Percentiles rank a stretch among this genome's conserved stretches.
Conservation (phyloP, 2,113 vertebrate species). For the Brienomyrus brachyistius region DNA sequence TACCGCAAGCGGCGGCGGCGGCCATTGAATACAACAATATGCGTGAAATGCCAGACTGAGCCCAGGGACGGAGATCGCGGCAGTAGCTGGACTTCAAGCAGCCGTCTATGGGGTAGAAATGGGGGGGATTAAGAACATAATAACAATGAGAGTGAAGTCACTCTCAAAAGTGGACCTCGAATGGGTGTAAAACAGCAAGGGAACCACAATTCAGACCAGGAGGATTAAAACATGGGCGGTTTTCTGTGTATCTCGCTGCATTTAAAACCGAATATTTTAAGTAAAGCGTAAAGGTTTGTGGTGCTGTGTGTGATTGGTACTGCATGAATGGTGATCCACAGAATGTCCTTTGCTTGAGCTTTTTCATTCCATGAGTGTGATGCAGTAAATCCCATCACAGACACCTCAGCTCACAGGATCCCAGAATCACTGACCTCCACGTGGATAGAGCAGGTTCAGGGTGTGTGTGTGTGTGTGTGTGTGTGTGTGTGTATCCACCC, state of each 20-base stretch:
- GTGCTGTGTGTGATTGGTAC: background rate
- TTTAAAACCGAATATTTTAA: background rate
- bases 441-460: background rate
- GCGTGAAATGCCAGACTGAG: background rate
- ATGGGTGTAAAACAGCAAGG: background rate
- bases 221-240: background rate
- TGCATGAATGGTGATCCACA: background rate
- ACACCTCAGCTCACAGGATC: background rate
- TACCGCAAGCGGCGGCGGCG: background rate
- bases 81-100: background rate
- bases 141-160: background rate
- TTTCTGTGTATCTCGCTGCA: background rate
- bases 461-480: background rate
- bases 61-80: background rate
- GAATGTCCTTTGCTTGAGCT: background rate
- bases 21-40: background rate
- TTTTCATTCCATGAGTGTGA: slow-evolving; percentile 37
- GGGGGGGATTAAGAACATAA: background rate
- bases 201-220: background rate
- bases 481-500: background rate
- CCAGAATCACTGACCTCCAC: background rate
- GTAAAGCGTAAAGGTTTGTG: background rate
- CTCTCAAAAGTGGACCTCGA: background rate
- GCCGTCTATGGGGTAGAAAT: background rate
- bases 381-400: slow-evolving; percentile 66